Conservation (phyloP, 2,797 vertebrate genomes). For the Enteromius paludinosus region DNA sequence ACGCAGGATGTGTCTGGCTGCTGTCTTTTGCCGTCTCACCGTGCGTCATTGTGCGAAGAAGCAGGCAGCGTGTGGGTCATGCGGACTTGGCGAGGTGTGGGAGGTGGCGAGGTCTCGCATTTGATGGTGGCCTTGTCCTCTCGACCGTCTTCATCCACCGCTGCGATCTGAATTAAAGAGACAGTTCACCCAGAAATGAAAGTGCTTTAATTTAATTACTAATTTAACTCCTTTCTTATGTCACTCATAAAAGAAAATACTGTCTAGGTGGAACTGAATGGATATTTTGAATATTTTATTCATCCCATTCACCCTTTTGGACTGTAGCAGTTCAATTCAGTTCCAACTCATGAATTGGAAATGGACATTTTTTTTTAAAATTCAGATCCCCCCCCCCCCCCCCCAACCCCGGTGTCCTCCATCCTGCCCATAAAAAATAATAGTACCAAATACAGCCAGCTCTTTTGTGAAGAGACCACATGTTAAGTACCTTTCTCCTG, state of each 20-base stretch:
- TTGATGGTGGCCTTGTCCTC: slow-evolving; percentile 99
- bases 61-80: slow-evolving; percentile 97
- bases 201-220: not conserved
- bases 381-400: not conserved
- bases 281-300: not conserved
- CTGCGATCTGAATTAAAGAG: slow-evolving; percentile 78
- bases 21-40: slow-evolving; percentile 70
- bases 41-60: slow-evolving; percentile 93
- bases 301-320: not conserved
- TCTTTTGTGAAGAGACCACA: not conserved
- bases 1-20: not conserved
- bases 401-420: not conserved
- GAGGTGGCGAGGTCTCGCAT: slow-evolving; percentile 97
- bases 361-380: not conserved
- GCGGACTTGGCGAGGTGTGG: slow-evolving; percentile 91
- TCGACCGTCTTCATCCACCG: slow-evolving; percentile 94
- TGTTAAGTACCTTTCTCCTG: slow-evolving; percentile 90
- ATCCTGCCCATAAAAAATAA: not conserved
- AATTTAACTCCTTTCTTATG: not conserved
- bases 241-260: not conserved
- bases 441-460: not conserved
- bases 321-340: not conserved
- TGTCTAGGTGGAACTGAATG: not conserved
- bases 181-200: slow-evolving; percentile 7
- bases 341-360: not conserved